A percentile compares a stretch with the other conserved stretches of the same genome.
These are phyloP conservation scores for Parasteatoda lunata DNA, from an alignment of 2,888 invertebrate species.

Conservation along the genomic window DNA sequence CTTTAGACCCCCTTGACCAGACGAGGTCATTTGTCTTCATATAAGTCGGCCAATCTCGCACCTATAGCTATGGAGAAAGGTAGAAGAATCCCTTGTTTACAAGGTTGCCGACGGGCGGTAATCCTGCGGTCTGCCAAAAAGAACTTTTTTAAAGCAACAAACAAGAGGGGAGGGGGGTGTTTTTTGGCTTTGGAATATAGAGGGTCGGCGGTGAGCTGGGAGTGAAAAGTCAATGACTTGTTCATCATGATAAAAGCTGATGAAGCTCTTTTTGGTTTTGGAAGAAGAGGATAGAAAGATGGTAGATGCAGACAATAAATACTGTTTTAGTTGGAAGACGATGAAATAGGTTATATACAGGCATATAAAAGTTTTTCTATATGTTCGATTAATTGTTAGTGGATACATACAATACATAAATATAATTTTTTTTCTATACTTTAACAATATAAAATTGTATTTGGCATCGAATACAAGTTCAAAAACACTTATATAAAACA, in stretches of 20 bases:
- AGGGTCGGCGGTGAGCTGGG: neutral
- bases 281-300: no score
- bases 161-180: neutral
- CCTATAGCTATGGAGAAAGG: neutral
- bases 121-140: slow-evolving; percentile 11
- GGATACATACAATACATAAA: no score
- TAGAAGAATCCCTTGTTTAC: slow-evolving; percentile 26
- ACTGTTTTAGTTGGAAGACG: no score
- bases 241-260: neutral
- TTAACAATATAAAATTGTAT: no score
- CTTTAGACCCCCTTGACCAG: slow-evolving; percentile 30
- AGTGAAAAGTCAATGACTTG: neutral
- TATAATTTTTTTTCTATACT: no score
- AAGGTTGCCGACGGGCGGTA: slow-evolving; percentile 9
- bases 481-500: no score
- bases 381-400: no score
- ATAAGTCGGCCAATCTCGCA: slow-evolving; percentile 3
- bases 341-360: no score
- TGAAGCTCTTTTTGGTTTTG: neutral
- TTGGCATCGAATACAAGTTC: no score
- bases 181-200: neutral
- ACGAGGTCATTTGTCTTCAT: slow-evolving; percentile 27
- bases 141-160: slow-evolving; percentile 1
- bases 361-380: no score
- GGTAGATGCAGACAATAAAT: no score